Conservation (phyloP, 2,797 vertebrate genomes). For the Salarias fasciatus region DNA sequence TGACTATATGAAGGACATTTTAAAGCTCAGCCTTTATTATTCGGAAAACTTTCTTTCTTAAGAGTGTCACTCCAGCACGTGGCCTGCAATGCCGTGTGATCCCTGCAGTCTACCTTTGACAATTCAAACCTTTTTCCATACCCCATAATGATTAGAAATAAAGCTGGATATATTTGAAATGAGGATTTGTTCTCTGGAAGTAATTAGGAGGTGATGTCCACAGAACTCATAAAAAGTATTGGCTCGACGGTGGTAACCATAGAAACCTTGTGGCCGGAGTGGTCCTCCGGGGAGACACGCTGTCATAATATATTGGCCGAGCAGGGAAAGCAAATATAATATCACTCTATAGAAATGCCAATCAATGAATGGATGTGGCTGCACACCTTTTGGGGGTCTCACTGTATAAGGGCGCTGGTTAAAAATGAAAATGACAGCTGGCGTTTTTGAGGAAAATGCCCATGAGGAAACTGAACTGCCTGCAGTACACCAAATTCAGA, state of each 20-base stretch:
- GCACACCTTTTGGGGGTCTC: conserved; percentile 21
- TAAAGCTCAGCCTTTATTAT: conserved; percentile 50
- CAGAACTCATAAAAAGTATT: conserved; percentile 70
- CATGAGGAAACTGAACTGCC: conserved; percentile 21
- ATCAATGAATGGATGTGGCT: conserved; percentile 58
- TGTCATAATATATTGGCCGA: conserved; percentile 76
- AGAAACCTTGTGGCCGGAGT: conserved; percentile 71
- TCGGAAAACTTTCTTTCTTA: conserved; percentile 49
- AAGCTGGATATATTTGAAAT: conserved; percentile 59
- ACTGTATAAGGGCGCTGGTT: conserved; percentile 17
- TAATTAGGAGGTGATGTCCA: conserved; percentile 69
- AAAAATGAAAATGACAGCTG: conserved; percentile 19
- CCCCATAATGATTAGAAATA: conserved; percentile 52
- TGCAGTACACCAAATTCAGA: conserved; percentile 21
- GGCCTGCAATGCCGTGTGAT: conserved; percentile 34
- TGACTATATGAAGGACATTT: conserved; percentile 44
- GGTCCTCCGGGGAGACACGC: conserved; percentile 51
- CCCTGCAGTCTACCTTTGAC: conserved; percentile 39
- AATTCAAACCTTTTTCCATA: conserved; percentile 36
- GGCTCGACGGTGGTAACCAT: conserved; percentile 74
- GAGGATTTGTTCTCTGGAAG: conserved; percentile 61
- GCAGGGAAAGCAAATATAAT: conserved; percentile 73
- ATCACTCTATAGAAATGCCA: conserved; percentile 69
- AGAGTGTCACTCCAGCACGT: conserved; percentile 58
- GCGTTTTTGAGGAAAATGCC: conserved; percentile 24